Evolutionary conservation across 2,797 vertebrate species (phyloP), one percentile per base, ranked within the genome.

Genomic region (Poliocrania exsul): DNA sequence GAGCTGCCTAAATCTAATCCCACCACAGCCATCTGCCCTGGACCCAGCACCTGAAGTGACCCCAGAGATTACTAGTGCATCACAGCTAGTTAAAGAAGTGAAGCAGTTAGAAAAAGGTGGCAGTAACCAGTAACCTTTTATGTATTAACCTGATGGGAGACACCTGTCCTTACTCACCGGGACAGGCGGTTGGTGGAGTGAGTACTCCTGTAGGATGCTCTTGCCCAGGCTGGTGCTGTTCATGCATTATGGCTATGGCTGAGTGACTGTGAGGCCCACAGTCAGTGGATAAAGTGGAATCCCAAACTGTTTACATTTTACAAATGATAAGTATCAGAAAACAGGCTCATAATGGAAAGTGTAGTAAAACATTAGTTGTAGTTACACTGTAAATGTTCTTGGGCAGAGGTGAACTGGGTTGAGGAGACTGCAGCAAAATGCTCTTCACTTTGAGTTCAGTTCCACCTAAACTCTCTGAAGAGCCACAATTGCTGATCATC

Each of bases 191-290:
- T 65, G 71, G n/a, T 51, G 40, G 42, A 66, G 31, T 23, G 13
- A 47, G 44, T 57, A 2, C 46, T 71, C 9, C 42, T 38, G 29
- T 25, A 16, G 54, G 66, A 24, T 75, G 54, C 49, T 74, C 73
- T 54, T 3, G 2, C 13, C 5, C 46, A 31, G 60, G 16, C 66
- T 75, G 61, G 54, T 33, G 19, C n/a, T 28, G 16, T 51, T 70
- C 4, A 0, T 25, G 13, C 11, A 0, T 91, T 51, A 5, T 0
- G 2, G 40, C 29, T 26, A 0, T 33, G 31, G 49, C 61, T 65
- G 53, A 47, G 35, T 62, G 61, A 58, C 62, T 9, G 1, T 6
- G 44, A 84, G 70, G 14, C 9, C 73, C 33, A 37, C 11, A 4
- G 18, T 67, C 20, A 6, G 40, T 11, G 46, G 29, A 29, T 54